A percentile compares a stretch with the other conserved stretches of the same genome.
phyloP scores from a whole-genome alignment of 2,888 invertebrate species.

The Aphodius sticticus region DNA sequence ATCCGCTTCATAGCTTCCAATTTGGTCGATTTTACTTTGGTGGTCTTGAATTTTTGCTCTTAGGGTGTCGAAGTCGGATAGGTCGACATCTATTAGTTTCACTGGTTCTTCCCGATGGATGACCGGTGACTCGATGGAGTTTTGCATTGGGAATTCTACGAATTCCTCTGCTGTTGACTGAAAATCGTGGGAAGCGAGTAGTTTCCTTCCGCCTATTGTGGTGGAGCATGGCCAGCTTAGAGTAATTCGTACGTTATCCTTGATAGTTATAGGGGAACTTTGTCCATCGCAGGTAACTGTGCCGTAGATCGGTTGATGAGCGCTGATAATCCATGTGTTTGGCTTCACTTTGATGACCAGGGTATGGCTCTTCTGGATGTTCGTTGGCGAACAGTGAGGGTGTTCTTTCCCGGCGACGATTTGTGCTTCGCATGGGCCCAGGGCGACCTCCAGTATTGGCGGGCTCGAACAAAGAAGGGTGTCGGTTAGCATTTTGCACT shows the following conservation, averaged over 20 bases:
- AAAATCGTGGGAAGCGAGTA: not conserved
- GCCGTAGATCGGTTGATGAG: not conserved
- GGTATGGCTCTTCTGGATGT: not conserved
- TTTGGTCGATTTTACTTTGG: not conserved
- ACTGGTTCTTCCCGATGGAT: not conserved
- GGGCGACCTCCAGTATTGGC: not conserved
- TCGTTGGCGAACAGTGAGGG: not conserved
- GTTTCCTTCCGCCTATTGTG: not conserved
- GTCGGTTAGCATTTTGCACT: not conserved
- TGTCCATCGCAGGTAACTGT: not conserved
- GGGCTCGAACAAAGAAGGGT: conserved; percentile 4
- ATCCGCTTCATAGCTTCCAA: not conserved
- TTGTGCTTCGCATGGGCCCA: not conserved
- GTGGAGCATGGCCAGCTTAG: not conserved
- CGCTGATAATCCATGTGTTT: not conserved
- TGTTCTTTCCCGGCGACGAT: not conserved
- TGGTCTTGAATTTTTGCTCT: not conserved
- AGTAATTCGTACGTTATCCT: not conserved
- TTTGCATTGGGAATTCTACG: not conserved
- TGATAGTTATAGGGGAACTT: not conserved
- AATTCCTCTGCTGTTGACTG: not conserved
- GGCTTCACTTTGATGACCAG: not conserved
- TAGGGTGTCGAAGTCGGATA: not conserved
- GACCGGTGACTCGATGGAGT: not conserved
- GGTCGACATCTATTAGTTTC: not conserved